These are phyloP conservation scores for Sphenodon punctatus DNA, from an alignment of 2,797 vertebrate genomes.

Conservation along the genomic window DNA sequence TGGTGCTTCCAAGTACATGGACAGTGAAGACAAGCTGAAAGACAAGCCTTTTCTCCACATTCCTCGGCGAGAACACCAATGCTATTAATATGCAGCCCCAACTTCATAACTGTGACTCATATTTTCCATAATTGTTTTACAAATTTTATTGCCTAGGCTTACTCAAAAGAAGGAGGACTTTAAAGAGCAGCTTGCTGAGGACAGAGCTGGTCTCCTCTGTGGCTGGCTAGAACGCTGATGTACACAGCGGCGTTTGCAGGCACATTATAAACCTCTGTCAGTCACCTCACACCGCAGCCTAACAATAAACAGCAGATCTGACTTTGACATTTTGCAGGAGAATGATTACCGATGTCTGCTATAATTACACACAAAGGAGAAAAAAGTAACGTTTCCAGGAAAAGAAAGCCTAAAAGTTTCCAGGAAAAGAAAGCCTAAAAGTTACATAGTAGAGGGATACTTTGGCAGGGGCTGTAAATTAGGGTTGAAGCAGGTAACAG, in stretches of 20 bases:
- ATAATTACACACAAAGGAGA: neutral
- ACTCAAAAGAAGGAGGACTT: neutral
- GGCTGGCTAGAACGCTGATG: neutral
- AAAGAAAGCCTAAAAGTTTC: constrained; percentile 3
- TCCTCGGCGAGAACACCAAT: neutral
- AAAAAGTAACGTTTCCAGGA: too few relatives aligned
- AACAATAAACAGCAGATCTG: neutral
- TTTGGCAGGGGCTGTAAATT: too few relatives aligned
- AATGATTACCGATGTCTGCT: neutral
- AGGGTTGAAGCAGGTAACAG: too few relatives aligned
- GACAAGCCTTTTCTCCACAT: neutral
- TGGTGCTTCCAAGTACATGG: neutral
- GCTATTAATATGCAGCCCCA: neutral
- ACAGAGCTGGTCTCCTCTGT: neutral
- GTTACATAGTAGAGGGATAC: neutral
- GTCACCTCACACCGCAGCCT: neutral
- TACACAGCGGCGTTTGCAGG: accelerated
- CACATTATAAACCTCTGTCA: neutral
- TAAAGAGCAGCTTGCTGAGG: accelerated
- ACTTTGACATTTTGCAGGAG: neutral
- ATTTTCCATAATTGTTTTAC: neutral
- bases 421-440: neutral
- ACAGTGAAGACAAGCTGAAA: neutral
- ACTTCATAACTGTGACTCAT: constrained; percentile 1
- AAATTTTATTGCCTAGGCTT: neutral